Evolutionary conservation across 2,797 vertebrate genomes (phyloP), one percentile per base, ranked within the genome.

Genomic region (Neostethus bicornis): DNA sequence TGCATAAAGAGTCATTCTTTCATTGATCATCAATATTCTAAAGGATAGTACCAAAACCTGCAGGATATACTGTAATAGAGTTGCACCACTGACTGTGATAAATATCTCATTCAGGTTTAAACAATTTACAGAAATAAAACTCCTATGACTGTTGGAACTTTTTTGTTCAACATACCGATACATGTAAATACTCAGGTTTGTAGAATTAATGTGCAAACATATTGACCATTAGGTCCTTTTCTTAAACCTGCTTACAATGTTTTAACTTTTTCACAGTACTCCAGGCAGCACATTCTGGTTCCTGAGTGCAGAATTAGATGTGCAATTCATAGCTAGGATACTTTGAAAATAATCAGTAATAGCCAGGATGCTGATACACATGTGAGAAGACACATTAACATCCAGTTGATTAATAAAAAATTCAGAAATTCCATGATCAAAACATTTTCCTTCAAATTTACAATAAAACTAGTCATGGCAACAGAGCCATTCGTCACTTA

Each of bases 31-130:
- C 29, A 38, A 47, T 61, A 57, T 62, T 53, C 3, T 58, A 2
- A 69, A 70, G 77, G 56, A 50, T 41, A 70, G 84, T 88, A 87
- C 85, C 81, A 75, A 63, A 79, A 69, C 38, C 7, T 52, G 34
- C 21, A 57, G 43, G 60, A 7, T 25, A 28, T 66, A 51, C 28
- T 23, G 6, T 35, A 62, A 66, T 28, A 60, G 34, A 53, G 21
- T 70, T 57, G 25, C 26, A 41, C 7, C 35, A 13, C 5, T 42
- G 16, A 43, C n/a, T 19, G 7, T 34, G 11, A 42, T 59, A 32
- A 14, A 13, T 20, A 50, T 20, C 10, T 47, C 31, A 23, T 45
- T 41, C 20, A 23, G n/a, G 17, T 38, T 38, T 48, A 7, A 13
- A 47, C 7, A 37, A 26, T 16, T 44, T n/a, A 16, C 16, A 20